Base-by-base conservation (phyloP, 2,888 invertebrate species). In the Ophonus ardosiacus region DNA sequence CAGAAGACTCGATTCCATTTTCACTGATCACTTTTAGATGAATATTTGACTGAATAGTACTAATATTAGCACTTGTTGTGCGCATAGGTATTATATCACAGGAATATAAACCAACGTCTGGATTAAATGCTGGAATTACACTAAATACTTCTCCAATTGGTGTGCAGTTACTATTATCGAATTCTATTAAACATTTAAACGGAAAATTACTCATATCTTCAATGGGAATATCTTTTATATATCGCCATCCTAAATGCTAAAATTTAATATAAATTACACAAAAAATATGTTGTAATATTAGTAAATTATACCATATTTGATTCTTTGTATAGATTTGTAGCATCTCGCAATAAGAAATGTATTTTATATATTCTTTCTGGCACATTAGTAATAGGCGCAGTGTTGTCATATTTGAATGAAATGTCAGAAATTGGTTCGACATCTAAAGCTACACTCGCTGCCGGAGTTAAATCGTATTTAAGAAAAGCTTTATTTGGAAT, bases 121-220 rank as follows among this genome's bases (percentile, higher is more conserved):
- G 87, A 81, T 90, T 89, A 88, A 91, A 92, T 81, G 89, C 89
- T 56, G 90, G 90, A n/a, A 88, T 86, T 10, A 91, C 89, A 78
- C 88, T 87, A 86, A 91, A 92, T 17, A 92, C 84, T n/a, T 89
- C 87, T 0, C 88, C 80, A 15, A 89, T 87, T 17, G 87, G 4
- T 90, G 85, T 8, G 86, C 88, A 83, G 18, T 88, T 88, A 18
- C 86, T 85, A 85, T 90, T 90, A 0, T 89, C 89, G 86, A 91
- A 92, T 59, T 87, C 87, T 10, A 91, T 87, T 24, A 89, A 88
- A 87, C 92, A 92, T 21, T 88, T 87, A 87, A 91, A 92, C 10
- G 91, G 91, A 88, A 88, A 85, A 87, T 87, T 7, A 88, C 87
- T 57, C 87, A 87, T 83, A 87, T 88, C 85, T 88, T 85, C 81